phyloP scores from a whole-genome alignment of 2,888 invertebrate species.

The Papilio protenor region DNA sequence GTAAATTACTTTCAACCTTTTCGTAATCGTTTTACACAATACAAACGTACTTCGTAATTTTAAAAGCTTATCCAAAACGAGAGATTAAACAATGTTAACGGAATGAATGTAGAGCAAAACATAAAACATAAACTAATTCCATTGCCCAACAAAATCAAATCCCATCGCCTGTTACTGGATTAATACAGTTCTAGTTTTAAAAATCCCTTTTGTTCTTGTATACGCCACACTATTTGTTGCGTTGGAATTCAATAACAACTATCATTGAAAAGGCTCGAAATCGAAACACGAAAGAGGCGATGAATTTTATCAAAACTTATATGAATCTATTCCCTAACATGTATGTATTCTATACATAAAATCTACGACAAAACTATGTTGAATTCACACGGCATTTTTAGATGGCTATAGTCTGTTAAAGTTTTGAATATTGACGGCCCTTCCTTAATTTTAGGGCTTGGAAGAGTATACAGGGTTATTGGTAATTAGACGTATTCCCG shows the following conservation, averaged over 20 bases:
- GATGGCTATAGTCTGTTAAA: too few species aligned
- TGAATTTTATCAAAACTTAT: constrained; percentile 28
- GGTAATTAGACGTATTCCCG: too few species aligned
- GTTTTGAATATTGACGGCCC: not conserved
- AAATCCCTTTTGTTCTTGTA: constrained; percentile 3
- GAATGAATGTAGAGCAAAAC: not conserved
- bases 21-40: constrained; percentile 6
- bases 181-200: not conserved
- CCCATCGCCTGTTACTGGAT: not conserved
- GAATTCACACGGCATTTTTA: too few species aligned
- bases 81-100: not conserved
- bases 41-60: constrained; percentile 7
- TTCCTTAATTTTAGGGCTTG: not conserved
- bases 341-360: constrained; percentile 43
- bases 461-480: too few species aligned
- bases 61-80: not conserved
- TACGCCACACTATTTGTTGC: constrained; percentile 10
- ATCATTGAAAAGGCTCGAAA: constrained; percentile 24
- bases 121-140: not conserved
- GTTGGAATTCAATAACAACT: constrained; percentile 32
- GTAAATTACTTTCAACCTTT: constrained; percentile 19
- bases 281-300: constrained; percentile 4
- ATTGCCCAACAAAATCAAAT: not conserved
- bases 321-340: constrained; percentile 26
- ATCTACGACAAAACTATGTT: not conserved